phyloP scores from a whole-genome alignment of 2,113 vertebrate species.

The Oncorhynchus gorbuscha region DNA sequence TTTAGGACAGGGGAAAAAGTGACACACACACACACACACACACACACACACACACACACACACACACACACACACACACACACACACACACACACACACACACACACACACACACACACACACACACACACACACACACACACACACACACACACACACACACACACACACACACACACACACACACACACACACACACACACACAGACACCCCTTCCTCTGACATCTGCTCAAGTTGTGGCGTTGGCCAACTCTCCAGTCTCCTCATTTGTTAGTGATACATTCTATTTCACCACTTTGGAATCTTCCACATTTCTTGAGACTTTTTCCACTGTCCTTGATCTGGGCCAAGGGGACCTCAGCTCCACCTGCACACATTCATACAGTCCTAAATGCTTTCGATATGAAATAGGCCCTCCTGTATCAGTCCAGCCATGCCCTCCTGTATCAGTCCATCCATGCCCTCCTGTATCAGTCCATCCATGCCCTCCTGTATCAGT shows the following conservation, averaged over 20 bases:
- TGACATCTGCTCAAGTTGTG: conserved; percentile 39
- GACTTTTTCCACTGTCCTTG: conserved; percentile 4
- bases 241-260: conserved; percentile 23
- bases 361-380: neutral
- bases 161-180: conserved; percentile 37
- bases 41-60: conserved; percentile 34
- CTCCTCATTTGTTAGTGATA: conserved; percentile 53
- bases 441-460: too few species aligned
- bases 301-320: conserved; percentile 30
- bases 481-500: neutral
- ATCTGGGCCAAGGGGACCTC: neutral
- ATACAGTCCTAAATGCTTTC: neutral
- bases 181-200: conserved; percentile 22
- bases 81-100: conserved; percentile 30
- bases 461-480: neutral
- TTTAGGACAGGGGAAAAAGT: conserved; percentile 44
- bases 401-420: too few species aligned
- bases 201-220: conserved; percentile 4
- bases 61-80: conserved; percentile 32
- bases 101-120: conserved; percentile 20
- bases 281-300: conserved; percentile 34
- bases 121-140: conserved; percentile 29
- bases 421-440: too few species aligned
- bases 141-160: conserved; percentile 38
- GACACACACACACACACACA: conserved; percentile 45